Percentiles rank a stretch among this genome's conserved stretches.
Evolutionary conservation across 2,888 invertebrate genomes (phyloP).

Genomic region (Serripes groenlandicus): DNA sequence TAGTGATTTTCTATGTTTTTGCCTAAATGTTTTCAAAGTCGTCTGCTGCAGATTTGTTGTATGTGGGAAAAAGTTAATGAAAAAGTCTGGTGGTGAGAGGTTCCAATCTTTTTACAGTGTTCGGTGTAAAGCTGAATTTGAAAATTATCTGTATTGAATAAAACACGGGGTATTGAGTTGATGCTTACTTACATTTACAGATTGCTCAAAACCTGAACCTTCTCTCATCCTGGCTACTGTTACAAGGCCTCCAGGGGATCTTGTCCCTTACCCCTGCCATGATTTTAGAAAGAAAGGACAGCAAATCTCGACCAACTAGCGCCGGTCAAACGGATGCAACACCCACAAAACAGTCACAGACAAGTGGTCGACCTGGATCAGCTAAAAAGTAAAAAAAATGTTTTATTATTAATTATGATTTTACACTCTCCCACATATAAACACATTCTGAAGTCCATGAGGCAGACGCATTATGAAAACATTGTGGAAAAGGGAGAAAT

Average conservation of each 20-base stretch:
- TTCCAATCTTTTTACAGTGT: too few species aligned
- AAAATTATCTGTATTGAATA: too few species aligned
- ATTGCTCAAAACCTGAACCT: slow-evolving; percentile 93
- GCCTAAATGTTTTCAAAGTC: too few species aligned
- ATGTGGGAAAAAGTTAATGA: too few species aligned
- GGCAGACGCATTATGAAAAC: too few species aligned
- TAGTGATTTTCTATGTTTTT: too few species aligned
- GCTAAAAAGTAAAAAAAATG: slow-evolving; percentile 72
- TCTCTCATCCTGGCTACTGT: slow-evolving; percentile 95
- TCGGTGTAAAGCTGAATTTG: too few species aligned
- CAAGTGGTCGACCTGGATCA: slow-evolving; percentile 71
- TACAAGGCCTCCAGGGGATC: slow-evolving; percentile 93
- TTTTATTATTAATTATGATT: too few species aligned
- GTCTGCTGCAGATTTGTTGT: too few species aligned
- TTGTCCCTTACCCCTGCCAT: slow-evolving; percentile 79
- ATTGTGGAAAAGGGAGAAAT: neutral
- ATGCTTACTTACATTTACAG: slow-evolving; percentile 51
- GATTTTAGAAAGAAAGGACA: slow-evolving; percentile 81
- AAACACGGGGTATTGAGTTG: neutral
- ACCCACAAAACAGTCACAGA: slow-evolving; percentile 51
- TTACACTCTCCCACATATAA: too few species aligned
- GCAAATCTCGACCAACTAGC: slow-evolving; percentile 56
- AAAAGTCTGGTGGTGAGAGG: too few species aligned
- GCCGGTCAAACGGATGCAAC: slow-evolving; percentile 46
- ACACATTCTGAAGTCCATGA: too few species aligned